phyloP scores from a whole-genome alignment of 2,888 invertebrate species.

The Hyppa rectilinea region DNA sequence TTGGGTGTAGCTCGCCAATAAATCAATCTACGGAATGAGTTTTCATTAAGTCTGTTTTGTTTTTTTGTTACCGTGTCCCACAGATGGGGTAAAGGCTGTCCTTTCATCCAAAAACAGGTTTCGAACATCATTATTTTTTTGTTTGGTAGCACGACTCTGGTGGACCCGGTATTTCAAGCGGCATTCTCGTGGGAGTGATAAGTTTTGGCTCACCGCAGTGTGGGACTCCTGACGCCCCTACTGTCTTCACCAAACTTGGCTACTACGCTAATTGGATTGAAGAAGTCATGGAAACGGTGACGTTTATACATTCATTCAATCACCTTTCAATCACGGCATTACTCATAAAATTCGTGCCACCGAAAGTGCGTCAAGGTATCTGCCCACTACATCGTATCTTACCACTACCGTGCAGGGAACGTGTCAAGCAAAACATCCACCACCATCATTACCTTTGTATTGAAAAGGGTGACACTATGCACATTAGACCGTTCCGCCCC shows the following conservation, averaged over 20 bases:
- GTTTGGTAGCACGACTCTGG: constrained; percentile 52
- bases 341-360: too few relatives aligned
- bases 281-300: constrained; percentile 65
- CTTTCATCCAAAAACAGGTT: not conserved
- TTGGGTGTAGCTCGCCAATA: not conserved
- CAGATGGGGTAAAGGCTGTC: not conserved
- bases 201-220: constrained; percentile 75
- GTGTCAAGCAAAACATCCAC: too few relatives aligned
- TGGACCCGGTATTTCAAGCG: constrained; percentile 67
- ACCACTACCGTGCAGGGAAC: too few relatives aligned
- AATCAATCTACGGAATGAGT: not conserved
- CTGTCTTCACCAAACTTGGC: constrained; percentile 76
- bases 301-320: not conserved
- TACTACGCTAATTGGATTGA: constrained; percentile 74
- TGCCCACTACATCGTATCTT: too few relatives aligned
- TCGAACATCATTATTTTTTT: not conserved
- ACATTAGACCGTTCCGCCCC: too few relatives aligned
- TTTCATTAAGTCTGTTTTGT: not conserved
- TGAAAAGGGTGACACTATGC: too few relatives aligned
- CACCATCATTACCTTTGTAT: too few relatives aligned
- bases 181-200: constrained; percentile 70
- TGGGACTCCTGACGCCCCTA: constrained; percentile 71
- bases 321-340: too few relatives aligned
- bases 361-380: too few relatives aligned
- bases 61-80: not conserved